phyloP scores from a whole-genome alignment of 2,797 vertebrate genomes.

The Mormyrops boulengeri region DNA sequence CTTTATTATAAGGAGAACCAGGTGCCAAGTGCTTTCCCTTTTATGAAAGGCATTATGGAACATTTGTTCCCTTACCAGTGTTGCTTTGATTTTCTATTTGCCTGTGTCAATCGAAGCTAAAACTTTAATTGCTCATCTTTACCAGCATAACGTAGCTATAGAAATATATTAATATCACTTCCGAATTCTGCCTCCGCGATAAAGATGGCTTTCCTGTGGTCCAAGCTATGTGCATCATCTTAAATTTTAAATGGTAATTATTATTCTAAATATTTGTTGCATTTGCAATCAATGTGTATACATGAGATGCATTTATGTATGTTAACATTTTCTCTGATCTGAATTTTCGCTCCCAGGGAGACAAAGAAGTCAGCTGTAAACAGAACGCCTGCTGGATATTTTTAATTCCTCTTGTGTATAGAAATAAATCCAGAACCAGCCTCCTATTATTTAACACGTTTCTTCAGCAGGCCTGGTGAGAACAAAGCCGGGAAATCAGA shows the following conservation, averaged over 20 bases:
- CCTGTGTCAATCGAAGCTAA: neutral
- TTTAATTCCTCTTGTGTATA: neutral
- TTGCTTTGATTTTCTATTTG: neutral
- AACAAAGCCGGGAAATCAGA: neutral
- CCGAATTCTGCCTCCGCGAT: neutral
- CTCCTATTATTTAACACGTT: constrained; percentile 3
- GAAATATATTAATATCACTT: neutral
- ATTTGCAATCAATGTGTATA: neutral
- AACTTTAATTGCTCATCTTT: neutral
- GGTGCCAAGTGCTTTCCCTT: neutral
- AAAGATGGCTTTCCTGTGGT: neutral
- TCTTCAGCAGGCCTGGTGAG: neutral
- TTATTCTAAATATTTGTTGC: neutral
- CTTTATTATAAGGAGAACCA: neutral
- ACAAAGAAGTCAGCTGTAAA: neutral
- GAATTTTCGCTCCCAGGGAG: neutral
- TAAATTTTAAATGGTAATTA: constrained; percentile 6
- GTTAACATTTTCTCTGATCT: neutral
- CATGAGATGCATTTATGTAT: neutral
- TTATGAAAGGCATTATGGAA: neutral
- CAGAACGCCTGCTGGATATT: constrained; percentile 6
- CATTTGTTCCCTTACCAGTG: neutral
- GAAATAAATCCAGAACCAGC: neutral
- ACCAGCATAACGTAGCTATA: neutral
- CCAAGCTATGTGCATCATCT: neutral